phyloP scores from a whole-genome alignment of 2,113 vertebrate genomes.

The Nyctibius bracteatus region DNA sequence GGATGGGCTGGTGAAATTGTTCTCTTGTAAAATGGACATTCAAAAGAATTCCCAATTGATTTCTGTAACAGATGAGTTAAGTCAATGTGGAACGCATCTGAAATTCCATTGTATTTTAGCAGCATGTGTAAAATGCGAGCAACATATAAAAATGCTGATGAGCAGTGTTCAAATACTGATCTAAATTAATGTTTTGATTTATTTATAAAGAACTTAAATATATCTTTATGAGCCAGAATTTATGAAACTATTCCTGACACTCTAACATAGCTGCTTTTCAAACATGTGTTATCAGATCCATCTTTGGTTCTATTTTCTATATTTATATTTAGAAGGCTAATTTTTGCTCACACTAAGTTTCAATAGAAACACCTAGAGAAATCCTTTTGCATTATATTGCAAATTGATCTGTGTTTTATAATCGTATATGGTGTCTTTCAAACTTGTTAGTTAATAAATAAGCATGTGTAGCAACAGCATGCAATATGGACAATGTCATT shows the following conservation, averaged over 20 bases:
- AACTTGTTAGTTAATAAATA: neutral
- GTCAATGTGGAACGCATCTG: neutral
- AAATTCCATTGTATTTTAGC: constrained; percentile 3
- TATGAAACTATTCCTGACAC: neutral
- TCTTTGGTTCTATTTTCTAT: neutral
- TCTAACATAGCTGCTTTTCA: neutral
- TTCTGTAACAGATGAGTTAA: neutral
- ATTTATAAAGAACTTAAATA: neutral
- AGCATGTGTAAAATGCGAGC: neutral
- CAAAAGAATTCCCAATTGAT: constrained; percentile 7
- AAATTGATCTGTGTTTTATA: neutral
- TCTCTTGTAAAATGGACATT: neutral
- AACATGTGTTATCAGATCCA: neutral
- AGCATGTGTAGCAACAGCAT: neutral
- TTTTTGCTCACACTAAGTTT: neutral
- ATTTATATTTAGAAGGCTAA: neutral
- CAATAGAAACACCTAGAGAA: neutral
- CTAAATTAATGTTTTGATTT: neutral
- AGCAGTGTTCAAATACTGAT: neutral
- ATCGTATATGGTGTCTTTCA: neutral
- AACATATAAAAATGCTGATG: neutral
- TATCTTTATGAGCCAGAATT: neutral
- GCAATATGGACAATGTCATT: neutral
- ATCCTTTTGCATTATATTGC: neutral
- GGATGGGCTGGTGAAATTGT: constrained; percentile 2